Evolutionary conservation across 2,888 invertebrate genomes (phyloP).

Genomic region (Thysanoteuthis rhombus): DNA sequence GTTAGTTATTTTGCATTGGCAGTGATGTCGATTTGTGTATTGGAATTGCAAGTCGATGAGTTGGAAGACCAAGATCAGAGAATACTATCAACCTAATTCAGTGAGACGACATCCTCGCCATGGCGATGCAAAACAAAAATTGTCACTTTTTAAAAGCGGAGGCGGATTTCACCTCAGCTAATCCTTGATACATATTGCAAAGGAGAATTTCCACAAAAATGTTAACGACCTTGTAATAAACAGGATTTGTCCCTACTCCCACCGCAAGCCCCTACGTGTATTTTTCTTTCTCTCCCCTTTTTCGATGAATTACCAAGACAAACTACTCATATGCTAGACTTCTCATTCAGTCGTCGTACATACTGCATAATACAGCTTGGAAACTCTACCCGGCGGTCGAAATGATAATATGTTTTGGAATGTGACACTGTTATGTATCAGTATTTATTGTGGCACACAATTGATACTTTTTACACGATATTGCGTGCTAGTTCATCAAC

Average conservation of each 20-base stretch:
- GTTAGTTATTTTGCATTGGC: neutral
- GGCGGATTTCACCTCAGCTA: neutral
- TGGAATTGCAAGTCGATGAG: neutral
- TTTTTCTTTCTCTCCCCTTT: neutral
- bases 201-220: neutral
- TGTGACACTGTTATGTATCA: conserved; percentile 12
- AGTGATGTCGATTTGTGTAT: neutral
- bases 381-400: neutral
- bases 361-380: neutral
- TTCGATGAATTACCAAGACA: neutral
- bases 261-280: neutral
- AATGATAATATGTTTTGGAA: neutral
- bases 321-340: neutral
- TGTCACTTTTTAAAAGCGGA: neutral
- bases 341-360: neutral
- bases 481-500: neutral
- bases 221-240: neutral
- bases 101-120: neutral
- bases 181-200: neutral
- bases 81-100: neutral
- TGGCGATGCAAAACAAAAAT: neutral
- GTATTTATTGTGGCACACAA: neutral
- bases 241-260: neutral
- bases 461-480: neutral
- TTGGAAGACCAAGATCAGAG: neutral